phyloP scores from a whole-genome alignment of 2,797 vertebrate genomes.

The Astyanax mexicanus region DNA sequence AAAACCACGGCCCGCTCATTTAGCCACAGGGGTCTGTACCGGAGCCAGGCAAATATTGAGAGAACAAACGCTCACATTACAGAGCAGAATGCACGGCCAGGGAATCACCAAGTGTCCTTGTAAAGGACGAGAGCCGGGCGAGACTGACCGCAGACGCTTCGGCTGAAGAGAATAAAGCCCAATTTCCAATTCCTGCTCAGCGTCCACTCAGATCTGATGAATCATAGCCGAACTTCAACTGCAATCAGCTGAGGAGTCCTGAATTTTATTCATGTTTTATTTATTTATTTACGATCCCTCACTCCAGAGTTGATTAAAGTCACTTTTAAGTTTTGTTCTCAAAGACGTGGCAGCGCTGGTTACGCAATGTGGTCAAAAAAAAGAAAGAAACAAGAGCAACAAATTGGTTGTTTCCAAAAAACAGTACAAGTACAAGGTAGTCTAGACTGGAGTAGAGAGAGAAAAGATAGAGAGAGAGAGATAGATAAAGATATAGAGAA shows the following conservation, averaged over 20 bases:
- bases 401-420: conserved; percentile 66
- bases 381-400: too few species aligned
- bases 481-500: conserved; percentile 20
- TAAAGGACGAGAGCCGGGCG: conserved; percentile 32
- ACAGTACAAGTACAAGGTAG: conserved; percentile 34
- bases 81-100: conserved; percentile 30
- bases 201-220: conserved; percentile 45
- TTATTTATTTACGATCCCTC: conserved; percentile 26
- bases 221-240: conserved; percentile 57
- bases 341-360: conserved; percentile 62
- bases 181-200: neutral
- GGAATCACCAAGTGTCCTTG: conserved; percentile 53
- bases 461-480: neutral
- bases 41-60: conserved; percentile 38
- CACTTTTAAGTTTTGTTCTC: conserved; percentile 62
- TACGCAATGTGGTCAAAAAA: too few species aligned
- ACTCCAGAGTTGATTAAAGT: conserved; percentile 70
- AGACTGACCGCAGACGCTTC: conserved; percentile 53
- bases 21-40: conserved; percentile 20
- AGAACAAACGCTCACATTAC: conserved; percentile 50
- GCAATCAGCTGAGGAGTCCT: conserved; percentile 60
- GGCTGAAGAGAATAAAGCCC: conserved; percentile 23
- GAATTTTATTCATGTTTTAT: neutral
- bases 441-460: too few species aligned
- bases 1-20: conserved; percentile 18